A percentile compares a stretch with the other conserved stretches of the same genome.
phyloP scores from a whole-genome alignment of 1,140 invertebrate genomes.

The Riptortus pedestris region DNA sequence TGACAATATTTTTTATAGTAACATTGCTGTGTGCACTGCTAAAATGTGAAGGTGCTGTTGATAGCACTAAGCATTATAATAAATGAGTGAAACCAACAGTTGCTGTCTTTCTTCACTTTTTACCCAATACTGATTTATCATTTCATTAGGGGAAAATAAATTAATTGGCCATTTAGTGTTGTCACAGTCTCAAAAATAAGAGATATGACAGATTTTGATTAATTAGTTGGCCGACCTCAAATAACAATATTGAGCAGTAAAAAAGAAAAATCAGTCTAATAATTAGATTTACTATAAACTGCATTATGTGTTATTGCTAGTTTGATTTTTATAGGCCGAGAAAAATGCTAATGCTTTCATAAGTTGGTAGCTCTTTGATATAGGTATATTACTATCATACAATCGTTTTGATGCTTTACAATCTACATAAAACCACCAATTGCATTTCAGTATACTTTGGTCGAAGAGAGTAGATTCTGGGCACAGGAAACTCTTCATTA shows the following conservation, averaged over 20 bases:
- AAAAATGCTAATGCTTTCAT: constrained; percentile 83
- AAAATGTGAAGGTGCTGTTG: too few relatives aligned
- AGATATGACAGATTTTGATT: background rate
- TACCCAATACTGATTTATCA: too few relatives aligned
- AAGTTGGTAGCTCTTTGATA: constrained; percentile 80
- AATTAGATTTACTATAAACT: background rate
- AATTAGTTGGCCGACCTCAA: background rate
- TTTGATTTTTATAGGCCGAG: constrained; percentile 60
- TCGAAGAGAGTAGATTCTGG: constrained; percentile 81
- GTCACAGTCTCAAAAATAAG: background rate
- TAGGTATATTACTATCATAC: constrained; percentile 79
- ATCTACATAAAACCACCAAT: constrained; percentile 86
- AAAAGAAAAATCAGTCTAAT: background rate
- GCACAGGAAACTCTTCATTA: constrained; percentile 80
- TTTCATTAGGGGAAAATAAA: too few relatives aligned
- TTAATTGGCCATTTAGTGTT: too few relatives aligned
- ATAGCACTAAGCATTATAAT: too few relatives aligned
- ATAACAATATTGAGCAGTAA: constrained; percentile 1
- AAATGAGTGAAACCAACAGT: too few relatives aligned
- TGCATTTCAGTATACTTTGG: constrained; percentile 78
- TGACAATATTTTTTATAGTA: too few relatives aligned
- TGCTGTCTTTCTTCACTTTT: too few relatives aligned
- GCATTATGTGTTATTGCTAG: constrained; percentile 18
- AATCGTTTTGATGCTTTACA: constrained; percentile 65
- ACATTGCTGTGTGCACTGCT: too few relatives aligned